phyloP scores from a whole-genome alignment of 2,888 invertebrate species.

The Blastobasis adustella region DNA sequence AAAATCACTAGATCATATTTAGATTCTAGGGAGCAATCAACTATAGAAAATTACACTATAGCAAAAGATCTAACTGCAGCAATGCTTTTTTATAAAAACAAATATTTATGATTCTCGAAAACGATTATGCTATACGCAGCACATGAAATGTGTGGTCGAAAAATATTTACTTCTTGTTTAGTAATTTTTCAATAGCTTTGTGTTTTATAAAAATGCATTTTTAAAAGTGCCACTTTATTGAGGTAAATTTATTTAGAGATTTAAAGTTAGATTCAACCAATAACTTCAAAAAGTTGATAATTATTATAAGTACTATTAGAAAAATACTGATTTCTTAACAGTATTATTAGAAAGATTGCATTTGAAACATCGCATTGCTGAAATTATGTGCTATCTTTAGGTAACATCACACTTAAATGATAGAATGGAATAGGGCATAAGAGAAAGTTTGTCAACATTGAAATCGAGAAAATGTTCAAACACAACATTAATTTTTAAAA shows the following conservation, averaged over 20 bases:
- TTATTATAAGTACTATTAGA: conserved; percentile 35
- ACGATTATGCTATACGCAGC: not conserved
- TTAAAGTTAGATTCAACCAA: conserved; percentile 32
- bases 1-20: conserved; percentile 38
- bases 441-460: conserved; percentile 7
- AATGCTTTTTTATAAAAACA: conserved; percentile 47
- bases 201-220: conserved; percentile 48
- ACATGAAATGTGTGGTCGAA: too few relatives aligned
- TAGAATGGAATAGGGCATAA: conserved; percentile 20
- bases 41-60: conserved; percentile 52
- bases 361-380: conserved; percentile 35
- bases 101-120: conserved; percentile 24
- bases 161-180: too few relatives aligned
- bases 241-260: conserved; percentile 23
- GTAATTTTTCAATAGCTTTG: conserved; percentile 28
- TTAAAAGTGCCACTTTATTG: conserved; percentile 14
- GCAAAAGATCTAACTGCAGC: conserved; percentile 41
- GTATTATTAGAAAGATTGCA: conserved; percentile 19
- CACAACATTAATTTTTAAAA: conserved; percentile 14
- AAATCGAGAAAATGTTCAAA: conserved; percentile 9
- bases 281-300: conserved; percentile 26
- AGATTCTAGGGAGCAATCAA: conserved; percentile 55
- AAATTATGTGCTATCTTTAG: conserved; percentile 26
- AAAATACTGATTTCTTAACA: conserved; percentile 50
- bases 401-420: conserved; percentile 23